A percentile compares a stretch with the other conserved stretches of the same genome.
Conservation (phyloP, 2,888 invertebrate species). For the Branchellion lobata region DNA sequence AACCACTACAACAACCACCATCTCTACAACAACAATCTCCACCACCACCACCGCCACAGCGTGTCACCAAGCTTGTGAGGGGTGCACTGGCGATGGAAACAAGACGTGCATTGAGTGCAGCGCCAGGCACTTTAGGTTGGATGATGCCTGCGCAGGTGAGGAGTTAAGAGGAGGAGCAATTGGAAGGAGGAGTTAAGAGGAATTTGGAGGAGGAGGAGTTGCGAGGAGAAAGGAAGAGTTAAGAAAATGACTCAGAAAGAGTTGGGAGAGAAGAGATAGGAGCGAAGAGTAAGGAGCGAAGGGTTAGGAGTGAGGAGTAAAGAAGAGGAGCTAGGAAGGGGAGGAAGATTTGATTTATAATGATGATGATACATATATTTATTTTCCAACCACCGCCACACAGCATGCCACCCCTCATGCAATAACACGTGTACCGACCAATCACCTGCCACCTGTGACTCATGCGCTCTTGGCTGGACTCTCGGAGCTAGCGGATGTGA, state of each 20-base stretch:
- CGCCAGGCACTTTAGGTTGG: constrained; percentile 12
- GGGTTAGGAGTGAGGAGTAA: no score
- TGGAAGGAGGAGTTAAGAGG: no score
- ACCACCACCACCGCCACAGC: constrained; percentile 5
- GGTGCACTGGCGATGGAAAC: constrained; percentile 1
- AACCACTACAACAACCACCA: not conserved
- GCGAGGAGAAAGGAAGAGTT: no score
- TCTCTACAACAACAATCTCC: not conserved
- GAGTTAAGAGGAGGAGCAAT: no score
- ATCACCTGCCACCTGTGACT: constrained; percentile 41
- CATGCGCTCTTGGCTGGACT: constrained; percentile 44
- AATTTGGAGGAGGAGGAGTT: no score
- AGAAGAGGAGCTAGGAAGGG: no score
- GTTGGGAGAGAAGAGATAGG: no score
- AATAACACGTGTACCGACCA: constrained; percentile 38
- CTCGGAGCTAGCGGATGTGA: not conserved
- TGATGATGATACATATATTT: not conserved
- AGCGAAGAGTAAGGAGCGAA: no score
- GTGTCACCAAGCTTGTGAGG: constrained; percentile 14
- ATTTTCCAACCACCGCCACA: not conserved
- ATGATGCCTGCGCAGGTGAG: not conserved
- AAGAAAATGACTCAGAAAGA: no score
- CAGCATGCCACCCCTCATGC: constrained; percentile 46
- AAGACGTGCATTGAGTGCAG: not conserved
- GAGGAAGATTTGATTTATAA: not conserved